A percentile compares a stretch with the other conserved stretches of the same genome.
Evolutionary conservation across 2,888 invertebrate genomes (phyloP).

Genomic region (Acrocera orbiculus): DNA sequence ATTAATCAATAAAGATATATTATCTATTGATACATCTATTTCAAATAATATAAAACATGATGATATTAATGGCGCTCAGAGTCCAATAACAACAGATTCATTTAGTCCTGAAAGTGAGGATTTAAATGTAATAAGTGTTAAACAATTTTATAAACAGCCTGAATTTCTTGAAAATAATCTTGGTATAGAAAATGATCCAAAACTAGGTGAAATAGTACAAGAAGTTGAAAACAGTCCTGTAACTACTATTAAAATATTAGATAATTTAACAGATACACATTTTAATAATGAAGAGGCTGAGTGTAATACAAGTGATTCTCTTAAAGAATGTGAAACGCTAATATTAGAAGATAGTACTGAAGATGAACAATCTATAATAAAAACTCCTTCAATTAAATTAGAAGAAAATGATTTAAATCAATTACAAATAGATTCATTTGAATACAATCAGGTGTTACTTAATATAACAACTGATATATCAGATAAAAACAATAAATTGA

Average conservation of each 20-base stretch:
- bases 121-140: slow-evolving; percentile 28
- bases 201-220: slow-evolving; percentile 30
- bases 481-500: no score
- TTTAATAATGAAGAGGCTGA: neutral
- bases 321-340: slow-evolving; percentile 8
- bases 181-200: slow-evolving; percentile 31
- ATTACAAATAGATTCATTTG: no score
- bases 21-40: no score
- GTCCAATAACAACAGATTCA: slow-evolving; percentile 21
- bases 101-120: slow-evolving; percentile 29
- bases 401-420: neutral
- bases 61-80: no score
- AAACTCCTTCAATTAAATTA: neutral
- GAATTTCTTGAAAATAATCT: slow-evolving; percentile 30
- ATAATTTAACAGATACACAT: no score
- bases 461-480: no score
- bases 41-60: no score
- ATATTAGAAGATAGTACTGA: slow-evolving; percentile 9
- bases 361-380: slow-evolving; percentile 7
- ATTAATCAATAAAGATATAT: no score
- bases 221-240: no score
- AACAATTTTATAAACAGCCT: slow-evolving; percentile 31
- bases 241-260: no score
- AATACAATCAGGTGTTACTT: no score
- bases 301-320: slow-evolving; percentile 4